These are phyloP conservation scores for Platycheirus rosarum DNA, from an alignment of 2,888 invertebrate species.

Conservation along the genomic window DNA sequence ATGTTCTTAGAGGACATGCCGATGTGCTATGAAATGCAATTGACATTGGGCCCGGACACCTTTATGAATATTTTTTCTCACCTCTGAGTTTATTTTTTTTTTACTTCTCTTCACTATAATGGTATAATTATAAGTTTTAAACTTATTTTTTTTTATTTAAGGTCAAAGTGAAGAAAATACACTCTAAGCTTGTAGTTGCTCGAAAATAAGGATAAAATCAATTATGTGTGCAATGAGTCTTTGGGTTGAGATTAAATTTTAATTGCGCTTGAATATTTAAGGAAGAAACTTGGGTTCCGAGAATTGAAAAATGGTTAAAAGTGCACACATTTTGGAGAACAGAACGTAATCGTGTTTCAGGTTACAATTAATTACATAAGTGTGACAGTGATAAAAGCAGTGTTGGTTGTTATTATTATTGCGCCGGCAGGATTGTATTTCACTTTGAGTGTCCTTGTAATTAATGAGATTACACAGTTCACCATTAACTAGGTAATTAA, in stretches of 20 bases:
- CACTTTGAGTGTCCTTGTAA: conserved; percentile 61
- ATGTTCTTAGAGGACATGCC: conserved; percentile 7
- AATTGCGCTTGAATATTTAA: conserved; percentile 53
- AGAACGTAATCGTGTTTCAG: conserved; percentile 12
- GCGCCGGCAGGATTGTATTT: conserved; percentile 45
- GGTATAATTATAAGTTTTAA: conserved; percentile 48
- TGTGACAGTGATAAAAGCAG: conserved; percentile 65
- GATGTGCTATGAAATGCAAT: conserved; percentile 44
- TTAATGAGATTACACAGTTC: conserved; percentile 50
- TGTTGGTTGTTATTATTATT: conserved; percentile 44
- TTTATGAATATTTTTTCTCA: conserved; percentile 19
- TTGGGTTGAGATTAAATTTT: conserved; percentile 55
- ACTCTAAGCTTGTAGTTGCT: not conserved
- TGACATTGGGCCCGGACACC: conserved; percentile 59
- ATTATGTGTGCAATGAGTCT: conserved; percentile 29
- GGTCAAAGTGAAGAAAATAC: not conserved
- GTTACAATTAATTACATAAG: conserved; percentile 66
- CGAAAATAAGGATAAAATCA: conserved; percentile 9
- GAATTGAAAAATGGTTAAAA: conserved; percentile 1
- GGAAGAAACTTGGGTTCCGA: not conserved
- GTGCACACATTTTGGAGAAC: not conserved
- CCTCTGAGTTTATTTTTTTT: conserved; percentile 16
- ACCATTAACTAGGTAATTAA: conserved; percentile 60
- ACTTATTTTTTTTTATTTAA: conserved; percentile 11
- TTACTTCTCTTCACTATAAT: conserved; percentile 31